phyloP scores from a whole-genome alignment of 2,797 vertebrate species.

The Anableps anableps region DNA sequence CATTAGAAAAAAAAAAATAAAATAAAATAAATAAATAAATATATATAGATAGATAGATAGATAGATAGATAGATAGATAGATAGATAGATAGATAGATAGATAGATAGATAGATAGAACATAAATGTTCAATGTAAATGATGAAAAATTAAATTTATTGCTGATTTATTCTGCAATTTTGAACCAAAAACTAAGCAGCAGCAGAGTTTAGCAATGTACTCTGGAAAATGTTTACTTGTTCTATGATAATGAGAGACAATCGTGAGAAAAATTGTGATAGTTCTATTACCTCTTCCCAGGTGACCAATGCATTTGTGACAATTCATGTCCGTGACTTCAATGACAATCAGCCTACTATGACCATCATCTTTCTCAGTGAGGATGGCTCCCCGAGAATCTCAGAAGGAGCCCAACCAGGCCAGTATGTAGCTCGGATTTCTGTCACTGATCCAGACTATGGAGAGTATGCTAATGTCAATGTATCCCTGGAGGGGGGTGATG shows the following conservation, averaged over 20 bases:
- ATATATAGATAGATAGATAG: too few species aligned
- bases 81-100: too few species aligned
- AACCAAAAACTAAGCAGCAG: background rate
- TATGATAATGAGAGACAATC: background rate
- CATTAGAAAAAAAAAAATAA: background rate
- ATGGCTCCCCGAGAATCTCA: slow-evolving; percentile 93
- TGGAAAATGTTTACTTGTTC: background rate
- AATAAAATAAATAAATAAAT: too few species aligned
- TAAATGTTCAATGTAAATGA: background rate
- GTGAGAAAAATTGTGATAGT: background rate
- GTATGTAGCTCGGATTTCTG: slow-evolving; percentile 96
- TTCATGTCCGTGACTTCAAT: slow-evolving; percentile 95
- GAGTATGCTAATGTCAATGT: slow-evolving; percentile 98
- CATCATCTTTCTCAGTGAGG: slow-evolving; percentile 98
- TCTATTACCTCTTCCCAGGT: slow-evolving; percentile 67
- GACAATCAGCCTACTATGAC: slow-evolving; percentile 99
- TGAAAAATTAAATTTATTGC: background rate
- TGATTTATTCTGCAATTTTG: background rate
- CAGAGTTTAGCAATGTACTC: background rate
- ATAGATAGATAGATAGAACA: too few species aligned
- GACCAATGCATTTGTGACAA: slow-evolving; percentile 95
- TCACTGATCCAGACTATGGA: slow-evolving; percentile 96
- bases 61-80: too few species aligned
- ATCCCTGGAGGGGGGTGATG: slow-evolving; percentile 95
- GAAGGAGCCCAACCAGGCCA: slow-evolving; percentile 97